Percentiles rank a stretch among this genome's conserved stretches.
These are phyloP conservation scores for Leptinotarsa juncta DNA, from an alignment of 2,888 invertebrate species.

Conservation along the genomic window DNA sequence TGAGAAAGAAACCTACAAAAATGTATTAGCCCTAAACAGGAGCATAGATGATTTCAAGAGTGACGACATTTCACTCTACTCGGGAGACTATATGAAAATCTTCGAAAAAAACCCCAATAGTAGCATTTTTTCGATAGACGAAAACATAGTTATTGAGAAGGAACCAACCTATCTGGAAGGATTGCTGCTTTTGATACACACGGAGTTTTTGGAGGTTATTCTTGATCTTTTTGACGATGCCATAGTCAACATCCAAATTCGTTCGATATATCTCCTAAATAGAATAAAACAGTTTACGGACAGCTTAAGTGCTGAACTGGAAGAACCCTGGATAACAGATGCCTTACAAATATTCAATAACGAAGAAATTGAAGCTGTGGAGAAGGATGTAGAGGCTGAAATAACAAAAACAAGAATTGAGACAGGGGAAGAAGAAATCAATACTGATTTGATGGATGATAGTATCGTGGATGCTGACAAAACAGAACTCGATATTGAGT, in stretches of 20 bases:
- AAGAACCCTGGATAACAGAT: slow-evolving; percentile 51
- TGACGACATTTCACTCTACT: slow-evolving; percentile 55
- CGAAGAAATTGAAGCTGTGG: slow-evolving; percentile 46
- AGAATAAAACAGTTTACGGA: slow-evolving; percentile 52
- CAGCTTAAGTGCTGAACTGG: slow-evolving; percentile 50
- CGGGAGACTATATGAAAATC: slow-evolving; percentile 58
- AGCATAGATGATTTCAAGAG: slow-evolving; percentile 50
- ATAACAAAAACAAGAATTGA: slow-evolving; percentile 32
- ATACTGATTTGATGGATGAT: slow-evolving; percentile 44
- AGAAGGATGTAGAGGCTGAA: slow-evolving; percentile 44
- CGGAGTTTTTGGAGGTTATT: slow-evolving; percentile 54
- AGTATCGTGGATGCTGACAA: not conserved
- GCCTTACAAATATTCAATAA: slow-evolving; percentile 36
- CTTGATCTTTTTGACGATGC: slow-evolving; percentile 54
- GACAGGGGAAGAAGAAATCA: slow-evolving; percentile 41
- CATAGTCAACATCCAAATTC: slow-evolving; percentile 57
- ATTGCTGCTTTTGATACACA: slow-evolving; percentile 53
- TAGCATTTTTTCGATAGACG: slow-evolving; percentile 43
- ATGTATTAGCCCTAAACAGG: slow-evolving; percentile 43
- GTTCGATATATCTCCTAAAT: slow-evolving; percentile 53
- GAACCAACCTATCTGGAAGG: slow-evolving; percentile 56
- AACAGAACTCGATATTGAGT: not conserved
- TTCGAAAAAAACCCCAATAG: slow-evolving; percentile 48
- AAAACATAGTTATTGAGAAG: slow-evolving; percentile 39
- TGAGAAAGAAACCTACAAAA: slow-evolving; percentile 45